Base-by-base conservation (phyloP, 1,140 invertebrate species). In the Bombus sibiricus region DNA sequence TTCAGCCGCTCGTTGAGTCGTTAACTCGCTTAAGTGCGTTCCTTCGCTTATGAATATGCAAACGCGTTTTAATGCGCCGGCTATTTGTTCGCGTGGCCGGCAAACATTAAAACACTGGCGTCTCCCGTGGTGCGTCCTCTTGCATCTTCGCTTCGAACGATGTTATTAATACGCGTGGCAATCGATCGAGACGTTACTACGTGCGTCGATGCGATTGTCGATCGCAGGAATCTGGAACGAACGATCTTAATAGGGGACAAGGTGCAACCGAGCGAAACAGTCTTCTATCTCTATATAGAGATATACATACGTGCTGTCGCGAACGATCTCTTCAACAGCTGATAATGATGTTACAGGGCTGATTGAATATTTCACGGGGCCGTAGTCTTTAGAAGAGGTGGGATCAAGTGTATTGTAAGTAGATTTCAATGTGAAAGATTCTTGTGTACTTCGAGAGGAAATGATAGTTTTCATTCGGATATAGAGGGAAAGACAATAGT, bases 21-120 rank as follows among this genome's bases (percentile, higher is more conserved):
- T 82, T 82, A 82, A 82, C 72, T 82, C 71, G 72, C 72, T 82
- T 75, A 82, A 82, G 81, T 75, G 59, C 81, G 43, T 75, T 82
- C 81, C 68, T 82, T 75, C 43, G 53, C 71, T 75, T 75, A 64
- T 82, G 81, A 82, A 82, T 82, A 82, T 82, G 81, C 81, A 75
- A 74, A 64, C 72, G 59, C 32, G 71, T 72, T 83, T 83, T 83
- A 82, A 82, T 66, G 53, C 37, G n/a, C 12, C 32, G 15, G 81
- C 43, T 75, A 64, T 72, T 71, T 78, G 75, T 64, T 32, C 75
- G 34, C 59, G 75, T 64, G 39, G 57, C 37, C 34, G 59, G 57
- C 57, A 18, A 41, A 43, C 37, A 39, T 41, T 41, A 78, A 78
- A 78, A 77, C 34, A 39, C 12, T 25, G 5, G 25, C 25, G 6